A percentile compares a stretch with the other conserved stretches of the same genome.
These are phyloP conservation scores for Rhinophrynus dorsalis DNA, from an alignment of 2,797 vertebrate species.

Conservation along the genomic window DNA sequence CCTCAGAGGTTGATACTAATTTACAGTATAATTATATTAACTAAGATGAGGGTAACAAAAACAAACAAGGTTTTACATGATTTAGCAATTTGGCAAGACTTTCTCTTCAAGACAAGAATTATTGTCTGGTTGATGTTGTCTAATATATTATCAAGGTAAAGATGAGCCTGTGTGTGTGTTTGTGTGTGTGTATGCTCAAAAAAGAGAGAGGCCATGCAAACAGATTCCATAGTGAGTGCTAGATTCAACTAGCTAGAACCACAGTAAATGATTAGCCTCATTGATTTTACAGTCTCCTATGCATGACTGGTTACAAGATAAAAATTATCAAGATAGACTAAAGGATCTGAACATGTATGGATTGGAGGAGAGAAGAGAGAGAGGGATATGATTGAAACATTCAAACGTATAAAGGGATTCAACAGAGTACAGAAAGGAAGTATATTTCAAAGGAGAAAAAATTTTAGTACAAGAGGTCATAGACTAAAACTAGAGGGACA, in stretches of 20 bases:
- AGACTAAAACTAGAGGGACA: no score
- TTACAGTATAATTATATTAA: background rate
- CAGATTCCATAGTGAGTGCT: background rate
- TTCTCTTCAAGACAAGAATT: background rate
- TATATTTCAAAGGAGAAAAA: no score
- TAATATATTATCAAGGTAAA: background rate
- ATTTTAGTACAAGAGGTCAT: no score
- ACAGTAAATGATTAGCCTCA: slow-evolving; percentile 32
- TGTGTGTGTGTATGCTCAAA: background rate
- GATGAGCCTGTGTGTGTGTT: background rate
- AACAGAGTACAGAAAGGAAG: no score
- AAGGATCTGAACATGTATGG: no score
- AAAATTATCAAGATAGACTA: no score
- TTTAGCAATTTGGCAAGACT: background rate
- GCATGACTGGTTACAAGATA: no score
- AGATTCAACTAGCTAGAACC: slow-evolving; percentile 8
- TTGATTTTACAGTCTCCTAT: slow-evolving; percentile 37
- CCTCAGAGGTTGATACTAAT: background rate
- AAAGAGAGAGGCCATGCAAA: background rate
- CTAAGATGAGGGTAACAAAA: no score
- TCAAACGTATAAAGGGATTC: no score
- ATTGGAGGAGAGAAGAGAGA: no score
- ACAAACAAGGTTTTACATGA: no score
- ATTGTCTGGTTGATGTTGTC: background rate
- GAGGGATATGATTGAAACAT: no score